These are phyloP conservation scores for Axinella damicornis DNA, from an alignment of 37 sponge, comb jelly and placozoan genomes.

Conservation along the genomic window DNA sequence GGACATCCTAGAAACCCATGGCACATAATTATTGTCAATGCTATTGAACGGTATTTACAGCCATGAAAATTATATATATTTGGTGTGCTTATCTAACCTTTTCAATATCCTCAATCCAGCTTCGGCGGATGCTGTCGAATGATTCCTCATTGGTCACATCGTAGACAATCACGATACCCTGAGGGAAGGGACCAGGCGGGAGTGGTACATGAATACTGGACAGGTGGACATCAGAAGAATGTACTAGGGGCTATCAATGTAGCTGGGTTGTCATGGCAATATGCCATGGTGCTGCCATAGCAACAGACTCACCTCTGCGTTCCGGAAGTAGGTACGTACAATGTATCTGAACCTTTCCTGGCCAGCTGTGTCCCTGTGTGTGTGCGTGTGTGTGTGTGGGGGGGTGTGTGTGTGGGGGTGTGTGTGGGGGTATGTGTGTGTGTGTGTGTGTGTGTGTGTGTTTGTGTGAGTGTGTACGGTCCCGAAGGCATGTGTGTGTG, in stretches of 20 bases:
- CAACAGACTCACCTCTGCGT: slow-evolving; percentile 47
- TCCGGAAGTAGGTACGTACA: slow-evolving; percentile 62
- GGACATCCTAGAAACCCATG: no score
- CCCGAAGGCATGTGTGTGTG: slow-evolving; percentile 13
- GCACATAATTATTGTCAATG: no score
- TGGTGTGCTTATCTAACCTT: no score
- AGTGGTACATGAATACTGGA: background rate
- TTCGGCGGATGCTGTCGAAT: slow-evolving; percentile 98
- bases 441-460: slow-evolving; percentile 28
- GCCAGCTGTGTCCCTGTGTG: slow-evolving; percentile 43
- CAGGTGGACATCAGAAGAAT: background rate
- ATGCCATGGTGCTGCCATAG: no score
- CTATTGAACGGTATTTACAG: no score
- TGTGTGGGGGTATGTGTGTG: slow-evolving; percentile 40
- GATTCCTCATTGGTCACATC: slow-evolving; percentile 97
- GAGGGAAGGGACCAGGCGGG: no score
- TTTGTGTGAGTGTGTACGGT: slow-evolving; percentile 26
- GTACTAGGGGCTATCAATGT: no score
- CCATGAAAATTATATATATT: no score
- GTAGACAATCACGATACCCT: slow-evolving; percentile 99
- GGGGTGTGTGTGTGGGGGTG: background rate
- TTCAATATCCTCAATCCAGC: slow-evolving; percentile 99
- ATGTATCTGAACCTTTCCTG: slow-evolving; percentile 68
- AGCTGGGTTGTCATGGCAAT: no score
- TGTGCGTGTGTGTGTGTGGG: slow-evolving; percentile 17